Percentiles rank a stretch among this genome's conserved stretches.
phyloP scores from a whole-genome alignment of 2,113 vertebrate genomes.

The Antechinus stuartii region DNA sequence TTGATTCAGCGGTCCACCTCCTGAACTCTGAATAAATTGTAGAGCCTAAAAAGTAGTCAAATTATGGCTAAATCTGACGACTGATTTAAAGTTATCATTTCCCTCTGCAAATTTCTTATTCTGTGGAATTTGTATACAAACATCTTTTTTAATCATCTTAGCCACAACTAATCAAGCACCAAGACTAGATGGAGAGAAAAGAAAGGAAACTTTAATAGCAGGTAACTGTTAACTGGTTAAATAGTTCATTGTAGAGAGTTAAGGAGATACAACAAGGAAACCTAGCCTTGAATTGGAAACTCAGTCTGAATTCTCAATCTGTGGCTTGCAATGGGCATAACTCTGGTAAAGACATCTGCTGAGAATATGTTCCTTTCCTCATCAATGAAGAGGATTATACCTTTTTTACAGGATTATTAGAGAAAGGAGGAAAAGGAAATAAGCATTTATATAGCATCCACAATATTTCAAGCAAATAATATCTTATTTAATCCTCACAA shows the following conservation, averaged over 20 bases:
- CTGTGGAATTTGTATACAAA: background rate
- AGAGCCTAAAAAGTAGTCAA: background rate
- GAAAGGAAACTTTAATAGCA: background rate
- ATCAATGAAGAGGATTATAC: background rate
- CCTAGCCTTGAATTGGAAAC: background rate
- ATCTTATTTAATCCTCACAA: background rate
- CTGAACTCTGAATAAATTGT: background rate
- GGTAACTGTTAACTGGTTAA: background rate
- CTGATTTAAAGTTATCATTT: background rate
- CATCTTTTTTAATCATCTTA: slow-evolving; percentile 3
- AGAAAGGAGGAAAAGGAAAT: background rate
- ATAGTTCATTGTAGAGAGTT: background rate
- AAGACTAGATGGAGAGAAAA: background rate
- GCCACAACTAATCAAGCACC: background rate
- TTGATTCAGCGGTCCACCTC: background rate
- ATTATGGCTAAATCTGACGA: background rate
- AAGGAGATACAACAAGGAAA: background rate
- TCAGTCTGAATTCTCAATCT: background rate
- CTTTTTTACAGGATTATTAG: background rate
- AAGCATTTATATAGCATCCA: background rate
- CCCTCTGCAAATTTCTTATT: background rate
- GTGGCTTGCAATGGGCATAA: background rate
- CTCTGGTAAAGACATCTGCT: background rate
- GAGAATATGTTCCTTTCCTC: background rate
- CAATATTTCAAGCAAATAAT: background rate